Evolutionary conservation across 2,797 vertebrate species (phyloP).

Genomic region (Spatula versicolor): DNA sequence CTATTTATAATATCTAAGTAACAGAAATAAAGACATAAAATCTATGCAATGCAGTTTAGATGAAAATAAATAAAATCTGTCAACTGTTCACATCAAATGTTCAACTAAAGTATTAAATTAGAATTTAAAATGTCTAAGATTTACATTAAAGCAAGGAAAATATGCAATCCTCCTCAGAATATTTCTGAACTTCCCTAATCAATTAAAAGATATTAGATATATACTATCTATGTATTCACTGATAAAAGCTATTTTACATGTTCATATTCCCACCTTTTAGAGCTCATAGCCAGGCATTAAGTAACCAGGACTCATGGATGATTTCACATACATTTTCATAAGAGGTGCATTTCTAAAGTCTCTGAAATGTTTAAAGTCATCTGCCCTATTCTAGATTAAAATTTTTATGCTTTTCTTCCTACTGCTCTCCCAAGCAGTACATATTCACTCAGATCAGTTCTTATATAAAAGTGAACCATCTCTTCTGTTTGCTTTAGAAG

Average conservation of each 20-base stretch:
- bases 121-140: neutral
- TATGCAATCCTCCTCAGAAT: neutral
- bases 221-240: neutral
- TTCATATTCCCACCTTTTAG: neutral
- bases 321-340: neutral
- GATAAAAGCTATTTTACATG: neutral
- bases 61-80: neutral
- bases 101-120: neutral
- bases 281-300: neutral
- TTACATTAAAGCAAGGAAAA: neutral
- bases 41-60: neutral
- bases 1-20: neutral
- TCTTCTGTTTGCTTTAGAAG: slow-evolving; percentile 50
- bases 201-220: neutral
- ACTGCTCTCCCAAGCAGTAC: neutral
- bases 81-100: neutral
- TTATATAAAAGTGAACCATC: slow-evolving; percentile 54
- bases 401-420: slow-evolving; percentile 11
- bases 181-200: neutral
- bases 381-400: neutral
- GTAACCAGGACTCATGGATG: neutral
- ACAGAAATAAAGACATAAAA: neutral
- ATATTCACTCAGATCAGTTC: slow-evolving; percentile 2
- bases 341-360: neutral
- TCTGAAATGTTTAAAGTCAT: neutral